These are phyloP conservation scores for Procambarus virginalis DNA, from an alignment of 1,140 invertebrate species.

Conservation along the genomic window DNA sequence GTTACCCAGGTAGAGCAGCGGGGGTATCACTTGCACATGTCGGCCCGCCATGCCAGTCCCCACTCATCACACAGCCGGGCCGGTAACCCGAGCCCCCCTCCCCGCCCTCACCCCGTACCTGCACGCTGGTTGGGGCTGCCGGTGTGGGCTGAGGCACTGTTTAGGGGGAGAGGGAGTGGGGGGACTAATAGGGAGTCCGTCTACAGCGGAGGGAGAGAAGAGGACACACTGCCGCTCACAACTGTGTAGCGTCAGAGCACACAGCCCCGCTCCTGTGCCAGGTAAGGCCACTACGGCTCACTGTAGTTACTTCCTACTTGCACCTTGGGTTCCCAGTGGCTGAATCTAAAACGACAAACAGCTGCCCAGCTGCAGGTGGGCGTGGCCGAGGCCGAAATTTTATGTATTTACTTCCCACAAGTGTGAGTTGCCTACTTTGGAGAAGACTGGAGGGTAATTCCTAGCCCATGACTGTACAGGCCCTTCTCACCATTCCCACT, in stretches of 20 bases:
- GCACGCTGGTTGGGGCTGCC: neutral
- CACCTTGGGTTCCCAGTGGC: too few species aligned
- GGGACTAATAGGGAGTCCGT: neutral
- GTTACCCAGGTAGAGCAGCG: neutral
- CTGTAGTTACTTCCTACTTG: too few species aligned
- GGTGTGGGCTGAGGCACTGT: neutral
- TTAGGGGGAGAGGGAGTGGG: neutral
- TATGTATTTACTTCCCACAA: too few species aligned
- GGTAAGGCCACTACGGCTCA: neutral
- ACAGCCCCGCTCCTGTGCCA: neutral
- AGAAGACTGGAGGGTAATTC: too few species aligned
- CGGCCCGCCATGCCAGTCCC: neutral
- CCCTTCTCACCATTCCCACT: too few species aligned
- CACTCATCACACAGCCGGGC: neutral
- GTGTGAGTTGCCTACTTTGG: too few species aligned
- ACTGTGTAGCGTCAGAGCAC: neutral
- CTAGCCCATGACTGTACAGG: too few species aligned
- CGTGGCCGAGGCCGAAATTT: too few species aligned
- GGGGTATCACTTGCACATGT: constrained; percentile 3
- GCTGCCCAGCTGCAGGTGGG: too few species aligned
- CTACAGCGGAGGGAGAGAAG: neutral
- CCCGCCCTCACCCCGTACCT: neutral
- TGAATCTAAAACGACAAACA: too few species aligned
- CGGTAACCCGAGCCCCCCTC: neutral
- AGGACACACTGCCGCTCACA: neutral